These are phyloP conservation scores for Betta splendens DNA, from an alignment of 2,797 vertebrate genomes.

Conservation along the genomic window DNA sequence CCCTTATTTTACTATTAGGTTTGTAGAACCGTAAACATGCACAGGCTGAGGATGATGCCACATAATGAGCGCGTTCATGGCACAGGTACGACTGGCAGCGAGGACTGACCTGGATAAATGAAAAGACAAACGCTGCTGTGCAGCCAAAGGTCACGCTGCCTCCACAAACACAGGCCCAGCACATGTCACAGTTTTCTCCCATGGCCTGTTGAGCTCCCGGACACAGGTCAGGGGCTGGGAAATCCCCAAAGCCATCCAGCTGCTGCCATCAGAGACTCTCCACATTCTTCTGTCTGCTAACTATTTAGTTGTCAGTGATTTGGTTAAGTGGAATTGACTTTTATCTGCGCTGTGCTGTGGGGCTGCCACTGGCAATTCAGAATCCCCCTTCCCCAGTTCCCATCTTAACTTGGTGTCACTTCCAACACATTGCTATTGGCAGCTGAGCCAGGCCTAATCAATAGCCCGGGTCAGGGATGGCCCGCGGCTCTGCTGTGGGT, in stretches of 20 bases:
- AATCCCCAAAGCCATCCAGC: constrained; percentile 75
- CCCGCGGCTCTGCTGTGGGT: constrained; percentile 84
- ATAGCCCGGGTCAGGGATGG: constrained; percentile 90
- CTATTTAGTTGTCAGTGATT: constrained; percentile 98
- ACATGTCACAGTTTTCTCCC: constrained; percentile 50
- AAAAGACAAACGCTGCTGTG: constrained; percentile 35
- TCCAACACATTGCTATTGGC: constrained; percentile 90
- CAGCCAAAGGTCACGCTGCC: constrained; percentile 37
- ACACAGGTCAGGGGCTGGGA: constrained; percentile 66
- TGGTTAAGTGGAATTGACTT: constrained; percentile 98
- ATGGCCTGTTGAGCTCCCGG: constrained; percentile 51
- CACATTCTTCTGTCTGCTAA: constrained; percentile 90
- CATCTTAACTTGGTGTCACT: constrained; percentile 87
- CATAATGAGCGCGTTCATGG: constrained; percentile 10
- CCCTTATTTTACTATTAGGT: too few species aligned
- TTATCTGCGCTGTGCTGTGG: constrained; percentile 87
- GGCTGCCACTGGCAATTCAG: constrained; percentile 89
- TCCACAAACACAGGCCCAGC: constrained; percentile 32
- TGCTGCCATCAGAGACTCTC: constrained; percentile 72
- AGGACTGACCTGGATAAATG: constrained; percentile 34
- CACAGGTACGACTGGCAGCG: constrained; percentile 26
- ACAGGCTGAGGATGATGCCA: constrained; percentile 2
- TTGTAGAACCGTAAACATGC: constrained; percentile 3
- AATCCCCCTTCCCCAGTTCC: constrained; percentile 83
- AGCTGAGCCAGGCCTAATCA: constrained; percentile 91